These are phyloP conservation scores for Epirrhoe tristata DNA, from an alignment of 2,888 invertebrate genomes.

Conservation along the genomic window DNA sequence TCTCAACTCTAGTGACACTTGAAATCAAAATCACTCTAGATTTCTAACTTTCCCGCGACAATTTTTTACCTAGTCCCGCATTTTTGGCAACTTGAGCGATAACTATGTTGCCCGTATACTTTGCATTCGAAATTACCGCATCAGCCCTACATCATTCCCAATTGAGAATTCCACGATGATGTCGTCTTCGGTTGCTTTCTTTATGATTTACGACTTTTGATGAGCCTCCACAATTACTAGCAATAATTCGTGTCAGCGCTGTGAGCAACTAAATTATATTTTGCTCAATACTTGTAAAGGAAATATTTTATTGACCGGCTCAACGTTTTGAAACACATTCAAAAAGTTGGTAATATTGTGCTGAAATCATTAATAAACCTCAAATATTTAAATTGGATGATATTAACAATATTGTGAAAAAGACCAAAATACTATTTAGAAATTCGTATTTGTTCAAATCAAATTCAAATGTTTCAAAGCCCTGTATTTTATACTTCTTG, in stretches of 20 bases:
- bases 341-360: not conserved
- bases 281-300: not conserved
- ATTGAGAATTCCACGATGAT: constrained; percentile 78
- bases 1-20: not conserved
- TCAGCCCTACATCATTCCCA: constrained; percentile 74
- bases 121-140: constrained; percentile 58
- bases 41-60: no score
- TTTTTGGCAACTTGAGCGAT: constrained; percentile 4
- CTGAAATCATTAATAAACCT: not conserved
- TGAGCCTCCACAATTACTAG: constrained; percentile 59
- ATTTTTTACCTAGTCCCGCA: no score
- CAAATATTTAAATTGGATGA: not conserved
- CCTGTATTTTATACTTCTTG: not conserved
- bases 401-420: no score
- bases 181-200: constrained; percentile 78
- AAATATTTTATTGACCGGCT: not conserved
- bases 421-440: not conserved
- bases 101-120: constrained; percentile 15
- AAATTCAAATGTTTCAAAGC: not conserved
- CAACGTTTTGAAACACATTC: not conserved
- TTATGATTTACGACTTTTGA: constrained; percentile 71
- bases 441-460: not conserved
- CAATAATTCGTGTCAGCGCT: constrained; percentile 52
- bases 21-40: not conserved
- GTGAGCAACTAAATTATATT: constrained; percentile 24